Base-by-base conservation (phyloP, 2,113 vertebrate species). In the Hylia prasina region DNA sequence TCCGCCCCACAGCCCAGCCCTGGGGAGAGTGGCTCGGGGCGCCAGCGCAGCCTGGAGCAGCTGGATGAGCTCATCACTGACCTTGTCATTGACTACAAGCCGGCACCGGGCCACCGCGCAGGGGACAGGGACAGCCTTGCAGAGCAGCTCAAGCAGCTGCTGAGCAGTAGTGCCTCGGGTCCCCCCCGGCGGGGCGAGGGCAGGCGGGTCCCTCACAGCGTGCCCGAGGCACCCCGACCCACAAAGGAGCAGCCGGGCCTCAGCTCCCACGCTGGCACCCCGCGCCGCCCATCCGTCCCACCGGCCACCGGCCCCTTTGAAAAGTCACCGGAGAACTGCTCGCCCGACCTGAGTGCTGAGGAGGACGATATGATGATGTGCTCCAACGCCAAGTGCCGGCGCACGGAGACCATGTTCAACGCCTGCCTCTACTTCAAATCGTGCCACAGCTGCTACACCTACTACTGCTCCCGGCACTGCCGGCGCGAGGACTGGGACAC, bases 361-460 rank as follows among this genome's bases (percentile, higher is more conserved):
- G 99, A 99, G 72, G 99, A 99, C 2, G 99, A 99, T 96, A 98
- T 98, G 53, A 99, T 99, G 99, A 98, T 99, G 80, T 99, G 99
- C 90, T 99, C 99, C 54, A 99, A 99, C 24, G 98, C 98, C 92
- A 99, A 98, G 91, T 99, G 99, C 97, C 98, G 98, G 39, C 98
- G 98, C 53, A 98, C 97, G 0, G 99, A 99, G 96, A 99, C 97
- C 42, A 98, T 99, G 98, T 99, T 99, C 98, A 99, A 99, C 0
- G 99, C 99, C 86, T 99, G 99, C 96, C 98, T 99, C 93, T 99
- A 99, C 95, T 99, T 99, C 97, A 99, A 99, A 97, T 99, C 99
- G 0, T 99, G 99, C 96, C 99, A 99, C 97, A 99, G 99, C 98
- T 99, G 99, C 98, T 99, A 99, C 97, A 99, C 99, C 6, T 99